Evolutionary conservation across 2,888 invertebrate genomes (phyloP), one percentile per base, ranked within the genome.

Genomic region (Anarsia innoxiella): DNA sequence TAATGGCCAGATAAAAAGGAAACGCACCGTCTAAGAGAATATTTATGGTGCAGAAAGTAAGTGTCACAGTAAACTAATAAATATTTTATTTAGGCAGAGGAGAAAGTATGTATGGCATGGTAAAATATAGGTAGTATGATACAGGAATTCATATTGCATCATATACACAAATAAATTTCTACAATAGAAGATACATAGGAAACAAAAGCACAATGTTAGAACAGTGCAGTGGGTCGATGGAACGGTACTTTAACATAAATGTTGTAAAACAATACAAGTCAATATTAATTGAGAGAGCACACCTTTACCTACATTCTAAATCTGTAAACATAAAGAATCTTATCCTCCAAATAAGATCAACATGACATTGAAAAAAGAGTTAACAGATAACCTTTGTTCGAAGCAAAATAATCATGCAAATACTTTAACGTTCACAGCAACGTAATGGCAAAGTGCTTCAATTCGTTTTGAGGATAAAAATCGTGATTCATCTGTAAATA

Each of bases 241-340:
- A 66, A 68, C 68, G 66, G 64, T 56, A 59, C 47, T 52, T 56
- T 49, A 50, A 47, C 49, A 59, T 59, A 59, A 66, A 66, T 56
- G 57, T 59, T 63, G 54, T 53, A 48, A 45, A 49, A 60, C 66
- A 66, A 66, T 66, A 50, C 56, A 45, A 47, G 36, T 46, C 53
- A 55, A 57, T 56, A 56, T 53, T 55, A 51, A 56, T 58, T 45
- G 37, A 45, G 41, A 51, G 42, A 48, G 42, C 51, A 48, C 53
- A 56, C 53, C 58, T 53, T 48, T 42, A 51, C 50, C 8, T 8
- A 19, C 48, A 57, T 58, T 55, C 48, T 56, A 45, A 48, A 53
- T 54, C 51, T 55, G 47, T n/a, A 9, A 9, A 25, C 19, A 51
- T 55, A 54, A 34, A 42, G 47, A 45, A 52, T 46, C 41, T 48